These are phyloP conservation scores for Gari tellinella DNA, from an alignment of 2,888 invertebrate species.

Conservation along the genomic window DNA sequence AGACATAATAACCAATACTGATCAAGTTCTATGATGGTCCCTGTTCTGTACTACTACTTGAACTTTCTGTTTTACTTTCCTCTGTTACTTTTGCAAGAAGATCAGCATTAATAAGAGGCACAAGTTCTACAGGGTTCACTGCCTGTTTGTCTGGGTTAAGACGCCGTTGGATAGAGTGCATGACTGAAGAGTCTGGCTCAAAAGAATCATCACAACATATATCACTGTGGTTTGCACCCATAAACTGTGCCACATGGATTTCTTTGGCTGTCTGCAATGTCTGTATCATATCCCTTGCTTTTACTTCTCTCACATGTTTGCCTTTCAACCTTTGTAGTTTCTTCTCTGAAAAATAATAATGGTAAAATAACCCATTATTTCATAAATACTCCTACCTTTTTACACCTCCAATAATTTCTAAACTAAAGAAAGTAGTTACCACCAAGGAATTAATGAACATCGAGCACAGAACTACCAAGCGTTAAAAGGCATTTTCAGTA, in stretches of 20 bases:
- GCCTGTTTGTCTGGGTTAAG: slow-evolving; percentile 56
- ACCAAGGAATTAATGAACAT: too few relatives aligned
- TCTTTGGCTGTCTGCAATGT: slow-evolving; percentile 42
- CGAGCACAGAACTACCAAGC: too few relatives aligned
- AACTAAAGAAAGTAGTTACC: too few relatives aligned
- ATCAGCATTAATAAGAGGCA: slow-evolving; percentile 48
- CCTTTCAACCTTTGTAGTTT: slow-evolving; percentile 40
- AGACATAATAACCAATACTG: too few relatives aligned
- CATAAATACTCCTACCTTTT: too few relatives aligned
- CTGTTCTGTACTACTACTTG: too few relatives aligned
- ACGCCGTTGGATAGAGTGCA: slow-evolving; percentile 43
- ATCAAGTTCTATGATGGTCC: too few relatives aligned
- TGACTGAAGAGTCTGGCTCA: slow-evolving; percentile 24
- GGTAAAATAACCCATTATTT: too few relatives aligned
- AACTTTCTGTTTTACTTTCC: too few relatives aligned
- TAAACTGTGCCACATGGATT: slow-evolving; percentile 23
- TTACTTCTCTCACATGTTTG: slow-evolving; percentile 20
- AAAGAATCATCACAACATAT: slow-evolving; percentile 13
- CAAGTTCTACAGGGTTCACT: slow-evolving; percentile 43
- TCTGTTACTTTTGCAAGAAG: slow-evolving; percentile 43
- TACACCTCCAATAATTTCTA: too few relatives aligned
- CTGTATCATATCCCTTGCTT: slow-evolving; percentile 45
- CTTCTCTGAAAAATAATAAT: slow-evolving; percentile 43
- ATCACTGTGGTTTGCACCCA: slow-evolving; percentile 11
- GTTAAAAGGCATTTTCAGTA: too few relatives aligned